Conservation (phyloP, 2,113 vertebrate genomes). For the Oxygymnocypris stewartii region DNA sequence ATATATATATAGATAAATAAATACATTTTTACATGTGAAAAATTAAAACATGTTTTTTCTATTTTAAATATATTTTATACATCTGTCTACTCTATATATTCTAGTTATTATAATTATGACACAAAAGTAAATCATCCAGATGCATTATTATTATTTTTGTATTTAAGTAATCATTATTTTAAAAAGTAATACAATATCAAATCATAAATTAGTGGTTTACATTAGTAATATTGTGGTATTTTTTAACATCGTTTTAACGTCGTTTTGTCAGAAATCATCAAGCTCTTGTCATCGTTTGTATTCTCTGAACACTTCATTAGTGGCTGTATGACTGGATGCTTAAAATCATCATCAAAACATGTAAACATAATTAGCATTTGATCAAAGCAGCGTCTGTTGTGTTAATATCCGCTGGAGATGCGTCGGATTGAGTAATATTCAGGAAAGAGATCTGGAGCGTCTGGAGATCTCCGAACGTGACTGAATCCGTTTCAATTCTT, state of each 20-base stretch:
- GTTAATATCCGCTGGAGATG: neutral
- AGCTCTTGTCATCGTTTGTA: neutral
- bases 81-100: too few species aligned
- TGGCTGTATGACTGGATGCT: neutral
- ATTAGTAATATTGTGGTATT: neutral
- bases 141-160: too few species aligned
- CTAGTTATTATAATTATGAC: too few species aligned
- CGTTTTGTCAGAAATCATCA: neutral
- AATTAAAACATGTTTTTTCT: too few species aligned
- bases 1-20: too few species aligned
- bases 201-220: too few species aligned
- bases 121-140: too few species aligned
- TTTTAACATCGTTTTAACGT: neutral
- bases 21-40: too few species aligned
- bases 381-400: constrained; percentile 10
- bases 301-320: constrained; percentile 6
- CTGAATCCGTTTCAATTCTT: constrained; percentile 8
- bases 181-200: too few species aligned
- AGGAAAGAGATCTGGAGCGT: constrained; percentile 51
- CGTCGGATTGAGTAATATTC: neutral
- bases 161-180: too few species aligned
- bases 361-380: constrained; percentile 38
- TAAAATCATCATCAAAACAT: neutral
- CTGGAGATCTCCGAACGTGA: constrained; percentile 45
- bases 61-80: too few species aligned